These are phyloP conservation scores for Druceiella hillmani DNA, from an alignment of 2,888 invertebrate species.

Conservation along the genomic window DNA sequence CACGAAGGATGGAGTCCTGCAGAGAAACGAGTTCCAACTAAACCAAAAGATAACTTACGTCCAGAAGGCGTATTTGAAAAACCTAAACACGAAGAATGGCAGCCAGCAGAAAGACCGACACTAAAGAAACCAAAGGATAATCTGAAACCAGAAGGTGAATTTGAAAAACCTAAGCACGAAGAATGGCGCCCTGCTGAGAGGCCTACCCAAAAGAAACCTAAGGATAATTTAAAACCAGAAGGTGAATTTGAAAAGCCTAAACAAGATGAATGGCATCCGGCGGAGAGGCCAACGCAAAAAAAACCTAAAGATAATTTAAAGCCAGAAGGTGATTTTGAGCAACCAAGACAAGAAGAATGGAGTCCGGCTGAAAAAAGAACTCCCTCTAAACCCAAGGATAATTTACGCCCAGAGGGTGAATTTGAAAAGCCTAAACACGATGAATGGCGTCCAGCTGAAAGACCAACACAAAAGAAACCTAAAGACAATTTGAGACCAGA, in stretches of 20 bases:
- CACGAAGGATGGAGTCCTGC: constrained; percentile 32
- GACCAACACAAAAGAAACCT: constrained; percentile 27
- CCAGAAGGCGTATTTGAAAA: constrained; percentile 54
- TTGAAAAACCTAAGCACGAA: constrained; percentile 32
- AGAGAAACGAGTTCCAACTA: constrained; percentile 28
- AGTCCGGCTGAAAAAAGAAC: constrained; percentile 29
- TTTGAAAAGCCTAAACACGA: constrained; percentile 38
- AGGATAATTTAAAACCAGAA: constrained; percentile 49
- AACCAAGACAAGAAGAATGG: constrained; percentile 32
- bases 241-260: constrained; percentile 41
- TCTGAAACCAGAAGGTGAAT: constrained; percentile 36
- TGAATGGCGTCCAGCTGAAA: constrained; percentile 34
- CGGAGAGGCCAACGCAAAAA: constrained; percentile 32
- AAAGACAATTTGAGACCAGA: constrained; percentile 50
- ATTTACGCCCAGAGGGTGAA: constrained; percentile 53
- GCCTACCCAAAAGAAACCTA: constrained; percentile 32
- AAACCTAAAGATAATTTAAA: constrained; percentile 39
- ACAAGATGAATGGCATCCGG: constrained; percentile 35
- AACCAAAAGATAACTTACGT: constrained; percentile 38
- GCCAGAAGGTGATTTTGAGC: constrained; percentile 35
- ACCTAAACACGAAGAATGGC: constrained; percentile 31
- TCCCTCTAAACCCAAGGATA: constrained; percentile 39
- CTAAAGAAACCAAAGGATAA: constrained; percentile 36
- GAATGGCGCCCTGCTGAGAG: constrained; percentile 37
- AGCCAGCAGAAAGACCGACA: constrained; percentile 34